Evolutionary conservation across 1,140 invertebrate genomes (phyloP), one percentile per base, ranked within the genome.

Genomic region (Diabrotica virgifera): DNA sequence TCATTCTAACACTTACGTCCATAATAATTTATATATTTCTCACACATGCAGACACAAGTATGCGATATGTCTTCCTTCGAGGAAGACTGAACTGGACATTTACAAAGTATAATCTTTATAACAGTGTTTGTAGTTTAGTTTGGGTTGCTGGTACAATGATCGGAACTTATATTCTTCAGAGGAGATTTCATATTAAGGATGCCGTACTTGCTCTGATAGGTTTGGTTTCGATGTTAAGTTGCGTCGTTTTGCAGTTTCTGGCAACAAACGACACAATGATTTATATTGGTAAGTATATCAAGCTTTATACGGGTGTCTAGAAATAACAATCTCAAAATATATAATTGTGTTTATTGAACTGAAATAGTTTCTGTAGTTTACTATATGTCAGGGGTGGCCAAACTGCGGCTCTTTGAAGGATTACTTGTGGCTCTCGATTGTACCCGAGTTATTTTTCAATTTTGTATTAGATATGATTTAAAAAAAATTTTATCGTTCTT

Each of bases 41-140:
- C n/a, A 46, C 40, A 5, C 8, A n/a, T 74, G 78, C 0, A 67
- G 79, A 36, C 74, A 74, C 0, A 79, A 78, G 67, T 66, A 79
- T 90, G 6, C 82, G 81, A 60, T 90, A 84, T 72, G 66, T 89
- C 63, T 90, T 88, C 69, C 76, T 82, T 5, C 85, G 84, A 61
- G 81, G 86, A n/a, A 84, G 85, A 72, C 82, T 90, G 14, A 80
- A 83, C 14, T 90, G 88, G 88, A 79, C 82, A 14, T 77, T 88
- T 57, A 72, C 82, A 52, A 79, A 87, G 50, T 89, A 82, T 65
- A 85, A 82, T 0, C 76, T 81, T 52, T 87, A 79, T 69, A 81
- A 79, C 24, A 77, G 79, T 62, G 80, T 71, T 59, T 80, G 60
- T 68, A 78, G 77, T 75, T 76, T 79, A 36, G 68, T 75, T 0